Percentiles rank a stretch among this genome's conserved stretches.
These are phyloP conservation scores for Mesaphorura yosii DNA, from an alignment of 1,140 invertebrate species.

Conservation along the genomic window DNA sequence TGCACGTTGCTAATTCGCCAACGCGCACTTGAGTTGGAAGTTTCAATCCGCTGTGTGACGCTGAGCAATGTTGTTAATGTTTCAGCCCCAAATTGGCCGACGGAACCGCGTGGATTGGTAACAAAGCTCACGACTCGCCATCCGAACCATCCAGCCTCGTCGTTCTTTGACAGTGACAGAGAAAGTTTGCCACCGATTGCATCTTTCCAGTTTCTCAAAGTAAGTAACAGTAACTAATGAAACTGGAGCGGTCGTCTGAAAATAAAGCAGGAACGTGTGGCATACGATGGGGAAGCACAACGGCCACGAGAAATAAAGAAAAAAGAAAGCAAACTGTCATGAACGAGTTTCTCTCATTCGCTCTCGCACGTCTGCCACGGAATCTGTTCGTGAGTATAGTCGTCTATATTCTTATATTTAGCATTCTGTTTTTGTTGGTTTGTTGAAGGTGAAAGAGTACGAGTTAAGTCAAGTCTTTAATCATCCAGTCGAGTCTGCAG, in stretches of 20 bases:
- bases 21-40: too few relatives aligned
- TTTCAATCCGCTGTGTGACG: too few relatives aligned
- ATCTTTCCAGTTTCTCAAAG: conserved; percentile 78
- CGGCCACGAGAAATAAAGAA: too few relatives aligned
- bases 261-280: too few relatives aligned
- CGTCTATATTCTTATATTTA: background rate
- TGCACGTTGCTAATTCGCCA: too few relatives aligned
- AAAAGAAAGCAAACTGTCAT: too few relatives aligned
- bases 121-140: conserved; percentile 78
- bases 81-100: conserved; percentile 40
- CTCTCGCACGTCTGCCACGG: too few relatives aligned
- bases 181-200: conserved; percentile 79
- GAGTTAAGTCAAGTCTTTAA: conserved; percentile 73
- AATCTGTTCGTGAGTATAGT: too few relatives aligned
- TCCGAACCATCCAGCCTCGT: conserved; percentile 83
- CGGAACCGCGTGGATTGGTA: conserved; percentile 75
- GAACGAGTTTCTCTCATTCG: too few relatives aligned
- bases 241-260: too few relatives aligned
- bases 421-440: background rate
- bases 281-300: too few relatives aligned
- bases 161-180: conserved; percentile 85
- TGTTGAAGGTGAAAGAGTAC: conserved; percentile 64
- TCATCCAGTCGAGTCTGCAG: conserved; percentile 50
- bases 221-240: conserved; percentile 37
- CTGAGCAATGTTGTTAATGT: too few relatives aligned